These are phyloP conservation scores for Lithophane ornitopus DNA, from an alignment of 2,888 invertebrate genomes.

Conservation along the genomic window DNA sequence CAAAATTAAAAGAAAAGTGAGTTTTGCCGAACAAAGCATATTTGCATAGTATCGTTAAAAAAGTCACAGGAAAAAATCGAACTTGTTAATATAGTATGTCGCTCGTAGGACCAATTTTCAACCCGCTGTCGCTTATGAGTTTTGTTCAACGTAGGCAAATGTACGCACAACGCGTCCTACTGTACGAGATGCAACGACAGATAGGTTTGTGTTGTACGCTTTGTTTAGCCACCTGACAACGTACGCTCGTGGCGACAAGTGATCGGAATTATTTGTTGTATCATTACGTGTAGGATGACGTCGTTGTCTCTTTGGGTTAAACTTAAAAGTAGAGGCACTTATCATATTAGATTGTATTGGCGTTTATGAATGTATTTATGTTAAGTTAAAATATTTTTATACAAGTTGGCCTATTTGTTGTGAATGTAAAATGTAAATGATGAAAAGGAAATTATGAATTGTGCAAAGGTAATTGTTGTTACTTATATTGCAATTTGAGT, in stretches of 20 bases:
- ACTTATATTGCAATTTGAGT: neutral
- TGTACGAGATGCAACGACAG: conserved; percentile 71
- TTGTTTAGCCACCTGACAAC: conserved; percentile 69
- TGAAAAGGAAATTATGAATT: neutral
- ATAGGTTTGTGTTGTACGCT: conserved; percentile 76
- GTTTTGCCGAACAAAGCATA: neutral
- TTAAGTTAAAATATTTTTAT: neutral
- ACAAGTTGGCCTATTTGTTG: neutral
- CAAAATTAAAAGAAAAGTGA: neutral
- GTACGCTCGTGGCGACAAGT: conserved; percentile 66
- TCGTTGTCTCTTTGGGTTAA: neutral
- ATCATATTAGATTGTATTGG: neutral
- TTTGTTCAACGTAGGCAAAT: conserved; percentile 33
- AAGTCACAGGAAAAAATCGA: neutral
- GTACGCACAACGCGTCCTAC: conserved; percentile 60
- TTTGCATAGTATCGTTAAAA: neutral
- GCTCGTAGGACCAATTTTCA: neutral
- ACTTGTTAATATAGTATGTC: too few relatives aligned
- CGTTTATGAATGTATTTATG: neutral
- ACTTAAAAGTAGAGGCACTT: neutral
- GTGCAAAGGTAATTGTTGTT: neutral
- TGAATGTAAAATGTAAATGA: too few relatives aligned
- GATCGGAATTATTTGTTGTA: conserved; percentile 13
- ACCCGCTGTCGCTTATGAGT: conserved; percentile 27
- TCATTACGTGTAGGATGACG: neutral